Evolutionary conservation across 2,113 vertebrate genomes (phyloP).

Genomic region (Colius striatus): DNA sequence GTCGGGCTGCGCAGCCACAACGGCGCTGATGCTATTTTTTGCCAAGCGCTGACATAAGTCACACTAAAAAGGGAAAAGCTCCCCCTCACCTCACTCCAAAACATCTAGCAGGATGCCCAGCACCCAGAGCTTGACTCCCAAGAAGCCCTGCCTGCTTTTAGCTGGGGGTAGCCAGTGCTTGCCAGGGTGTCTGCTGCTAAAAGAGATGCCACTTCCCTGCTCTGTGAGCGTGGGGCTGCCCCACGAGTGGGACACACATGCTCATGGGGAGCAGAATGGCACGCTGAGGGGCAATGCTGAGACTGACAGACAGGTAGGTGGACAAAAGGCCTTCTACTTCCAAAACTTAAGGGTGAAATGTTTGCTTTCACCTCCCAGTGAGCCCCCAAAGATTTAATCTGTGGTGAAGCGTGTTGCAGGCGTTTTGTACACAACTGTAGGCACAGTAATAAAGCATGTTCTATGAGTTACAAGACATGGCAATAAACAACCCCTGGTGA

Average conservation of each 20-base stretch:
- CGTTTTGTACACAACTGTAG: neutral
- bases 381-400: neutral
- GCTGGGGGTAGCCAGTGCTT: rapidly evolving
- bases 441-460: neutral
- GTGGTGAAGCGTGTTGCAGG: neutral
- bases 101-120: neutral
- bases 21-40: neutral
- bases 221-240: rapidly evolving
- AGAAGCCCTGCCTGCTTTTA: neutral
- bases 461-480: neutral
- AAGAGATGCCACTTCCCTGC: neutral
- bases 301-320: neutral
- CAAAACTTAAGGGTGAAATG: neutral
- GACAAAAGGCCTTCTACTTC: neutral
- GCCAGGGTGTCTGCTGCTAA: neutral
- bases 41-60: neutral
- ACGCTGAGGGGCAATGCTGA: rapidly evolving
- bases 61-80: neutral
- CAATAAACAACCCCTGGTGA: constrained; percentile 11
- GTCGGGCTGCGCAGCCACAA: neutral
- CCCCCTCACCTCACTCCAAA: neutral
- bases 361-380: neutral
- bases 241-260: too few relatives aligned
- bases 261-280: too few relatives aligned
- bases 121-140: neutral